Evolutionary conservation across 2,797 vertebrate genomes (phyloP).

Genomic region (Danio kyathit): DNA sequence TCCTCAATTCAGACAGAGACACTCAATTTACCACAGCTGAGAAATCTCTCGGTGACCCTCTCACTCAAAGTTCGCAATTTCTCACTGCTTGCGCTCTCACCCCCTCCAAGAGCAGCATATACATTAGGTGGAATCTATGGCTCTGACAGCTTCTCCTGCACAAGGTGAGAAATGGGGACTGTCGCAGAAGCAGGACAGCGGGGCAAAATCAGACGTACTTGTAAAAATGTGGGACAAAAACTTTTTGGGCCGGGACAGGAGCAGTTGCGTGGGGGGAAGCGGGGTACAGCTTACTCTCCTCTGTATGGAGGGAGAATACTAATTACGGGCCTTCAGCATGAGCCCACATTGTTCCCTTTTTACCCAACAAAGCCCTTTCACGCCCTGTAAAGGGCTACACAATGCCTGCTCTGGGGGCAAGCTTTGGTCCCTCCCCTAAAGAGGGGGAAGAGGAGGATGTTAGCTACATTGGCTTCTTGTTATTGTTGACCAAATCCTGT

Average conservation of each 20-base stretch:
- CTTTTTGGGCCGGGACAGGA: slow-evolving; percentile 66
- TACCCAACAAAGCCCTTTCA: slow-evolving; percentile 77
- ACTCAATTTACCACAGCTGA: slow-evolving; percentile 53
- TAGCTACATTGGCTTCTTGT: slow-evolving; percentile 66
- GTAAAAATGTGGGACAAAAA: slow-evolving; percentile 61
- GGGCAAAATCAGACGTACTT: slow-evolving; percentile 57
- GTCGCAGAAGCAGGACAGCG: slow-evolving; percentile 47
- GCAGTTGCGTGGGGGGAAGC: slow-evolving; percentile 52
- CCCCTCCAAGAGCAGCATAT: slow-evolving; percentile 27
- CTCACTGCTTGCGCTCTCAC: slow-evolving; percentile 32
- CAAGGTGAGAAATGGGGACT: slow-evolving; percentile 51
- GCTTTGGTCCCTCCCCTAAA: slow-evolving; percentile 71
- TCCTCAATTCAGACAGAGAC: slow-evolving; percentile 48
- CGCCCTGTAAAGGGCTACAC: slow-evolving; percentile 76
- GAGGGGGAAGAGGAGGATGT: slow-evolving; percentile 57
- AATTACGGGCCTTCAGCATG: slow-evolving; percentile 76
- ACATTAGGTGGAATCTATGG: slow-evolving; percentile 45
- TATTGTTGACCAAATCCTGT: slow-evolving; percentile 19
- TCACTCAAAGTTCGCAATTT: slow-evolving; percentile 52
- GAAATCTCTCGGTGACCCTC: slow-evolving; percentile 40
- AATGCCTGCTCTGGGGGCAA: slow-evolving; percentile 75
- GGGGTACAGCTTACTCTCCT: slow-evolving; percentile 72
- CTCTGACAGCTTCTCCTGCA: slow-evolving; percentile 53
- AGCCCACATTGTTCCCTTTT: slow-evolving; percentile 70
- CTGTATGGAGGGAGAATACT: slow-evolving; percentile 82